Percentiles rank a stretch among this genome's conserved stretches.
These are phyloP conservation scores for Etia nguti DNA, from an alignment of 2,113 vertebrate genomes.

Conservation along the genomic window DNA sequence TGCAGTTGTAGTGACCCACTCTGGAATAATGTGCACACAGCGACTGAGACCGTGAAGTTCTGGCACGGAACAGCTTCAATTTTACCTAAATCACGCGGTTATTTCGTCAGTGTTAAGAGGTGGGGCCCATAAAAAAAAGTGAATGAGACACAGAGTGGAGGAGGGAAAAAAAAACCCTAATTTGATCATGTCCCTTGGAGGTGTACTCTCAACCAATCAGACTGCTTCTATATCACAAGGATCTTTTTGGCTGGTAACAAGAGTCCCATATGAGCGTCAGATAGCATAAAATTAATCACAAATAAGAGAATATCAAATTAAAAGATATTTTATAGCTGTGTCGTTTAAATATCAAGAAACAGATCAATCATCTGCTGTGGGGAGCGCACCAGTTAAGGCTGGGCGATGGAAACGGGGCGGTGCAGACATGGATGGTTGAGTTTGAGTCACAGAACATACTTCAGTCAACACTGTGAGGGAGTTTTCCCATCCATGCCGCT, in stretches of 20 bases:
- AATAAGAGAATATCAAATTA: neutral
- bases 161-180: neutral
- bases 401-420: conserved; percentile 51
- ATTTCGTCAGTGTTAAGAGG: conserved; percentile 86
- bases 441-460: conserved; percentile 40
- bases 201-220: conserved; percentile 22
- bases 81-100: conserved; percentile 84
- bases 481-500: neutral
- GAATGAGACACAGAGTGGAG: conserved; percentile 62
- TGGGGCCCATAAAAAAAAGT: conserved; percentile 77
- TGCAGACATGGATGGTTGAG: conserved; percentile 1
- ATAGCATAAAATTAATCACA: neutral
- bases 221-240: neutral
- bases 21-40: conserved; percentile 50
- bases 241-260: neutral
- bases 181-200: conserved; percentile 14
- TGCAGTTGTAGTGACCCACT: conserved; percentile 45
- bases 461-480: conserved; percentile 5
- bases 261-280: neutral
- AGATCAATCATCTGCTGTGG: neutral
- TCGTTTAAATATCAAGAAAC: neutral
- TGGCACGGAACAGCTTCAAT: conserved; percentile 82
- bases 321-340: neutral
- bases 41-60: conserved; percentile 64
- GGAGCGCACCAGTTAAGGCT: neutral